These are phyloP conservation scores for Troides aeacus DNA, from an alignment of 2,888 invertebrate species.

Conservation along the genomic window DNA sequence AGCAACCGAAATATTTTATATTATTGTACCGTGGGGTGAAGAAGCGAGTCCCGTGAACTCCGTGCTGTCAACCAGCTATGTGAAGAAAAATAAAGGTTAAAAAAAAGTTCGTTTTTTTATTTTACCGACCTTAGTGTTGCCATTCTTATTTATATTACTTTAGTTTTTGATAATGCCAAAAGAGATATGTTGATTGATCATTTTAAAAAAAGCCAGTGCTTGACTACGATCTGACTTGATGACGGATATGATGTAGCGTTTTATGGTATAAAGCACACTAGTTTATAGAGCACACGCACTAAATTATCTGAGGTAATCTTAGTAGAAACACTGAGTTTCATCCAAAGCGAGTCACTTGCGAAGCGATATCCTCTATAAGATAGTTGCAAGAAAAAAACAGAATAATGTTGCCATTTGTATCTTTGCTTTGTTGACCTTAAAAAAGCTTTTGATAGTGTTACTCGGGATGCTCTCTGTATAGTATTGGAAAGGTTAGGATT, in stretches of 20 bases:
- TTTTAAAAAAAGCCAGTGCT: no score
- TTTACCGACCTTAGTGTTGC: no score
- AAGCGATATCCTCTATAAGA: neutral
- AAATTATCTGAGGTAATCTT: neutral
- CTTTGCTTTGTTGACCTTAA: neutral
- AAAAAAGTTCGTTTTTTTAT: slow-evolving; percentile 34
- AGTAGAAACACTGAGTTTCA: neutral
- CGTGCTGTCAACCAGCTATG: slow-evolving; percentile 67
- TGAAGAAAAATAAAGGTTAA: slow-evolving; percentile 69
- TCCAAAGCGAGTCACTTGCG: neutral
- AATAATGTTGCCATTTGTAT: neutral
- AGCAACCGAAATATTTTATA: slow-evolving; percentile 74
- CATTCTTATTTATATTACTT: no score
- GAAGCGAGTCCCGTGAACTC: slow-evolving; percentile 65
- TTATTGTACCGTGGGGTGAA: slow-evolving; percentile 49
- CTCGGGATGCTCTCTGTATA: neutral
- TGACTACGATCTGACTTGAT: no score
- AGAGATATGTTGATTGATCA: no score
- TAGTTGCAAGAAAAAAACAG: slow-evolving; percentile 1
- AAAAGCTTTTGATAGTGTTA: neutral
- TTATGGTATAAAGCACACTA: no score
- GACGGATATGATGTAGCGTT: no score
- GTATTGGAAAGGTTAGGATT: neutral
- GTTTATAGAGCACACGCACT: no score
- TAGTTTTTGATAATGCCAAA: no score